A percentile compares a stretch with the other conserved stretches of the same genome.
phyloP scores from a whole-genome alignment of 1,140 invertebrate genomes.

The Papilio helenus region DNA sequence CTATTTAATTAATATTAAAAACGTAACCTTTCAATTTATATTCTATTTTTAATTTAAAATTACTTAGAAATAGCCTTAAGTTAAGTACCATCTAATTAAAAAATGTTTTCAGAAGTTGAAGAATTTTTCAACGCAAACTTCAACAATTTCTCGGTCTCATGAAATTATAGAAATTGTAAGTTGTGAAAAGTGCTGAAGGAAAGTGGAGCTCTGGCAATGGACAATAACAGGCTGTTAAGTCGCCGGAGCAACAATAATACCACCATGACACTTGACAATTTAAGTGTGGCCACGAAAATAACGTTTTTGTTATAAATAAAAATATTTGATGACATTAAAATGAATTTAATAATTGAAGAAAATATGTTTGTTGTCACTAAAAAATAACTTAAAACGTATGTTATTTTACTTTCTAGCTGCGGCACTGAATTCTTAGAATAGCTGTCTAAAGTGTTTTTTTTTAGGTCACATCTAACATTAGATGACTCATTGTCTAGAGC shows the following conservation, averaged over 20 bases:
- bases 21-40: not conserved
- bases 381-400: too few species aligned
- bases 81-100: not conserved
- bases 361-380: too few species aligned
- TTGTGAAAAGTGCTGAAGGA: slow-evolving; percentile 1
- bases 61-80: not conserved
- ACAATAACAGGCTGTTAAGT: slow-evolving; percentile 25
- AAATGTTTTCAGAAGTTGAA: slow-evolving; percentile 15
- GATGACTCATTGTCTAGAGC: too few species aligned
- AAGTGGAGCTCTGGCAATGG: not conserved
- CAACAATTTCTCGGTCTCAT: slow-evolving; percentile 47
- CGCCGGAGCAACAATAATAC: slow-evolving; percentile 4
- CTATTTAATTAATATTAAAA: not conserved
- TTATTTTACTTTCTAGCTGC: too few species aligned
- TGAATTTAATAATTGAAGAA: too few species aligned
- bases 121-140: slow-evolving; percentile 42
- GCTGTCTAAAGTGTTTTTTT: too few species aligned
- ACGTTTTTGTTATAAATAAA: not conserved
- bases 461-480: too few species aligned
- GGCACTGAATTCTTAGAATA: too few species aligned
- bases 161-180: slow-evolving; percentile 47
- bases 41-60: slow-evolving; percentile 8
- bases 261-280: not conserved
- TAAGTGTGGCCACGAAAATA: not conserved
- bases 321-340: not conserved